phyloP scores from a whole-genome alignment of 2,888 invertebrate genomes.

The Amaurobius ferox region DNA sequence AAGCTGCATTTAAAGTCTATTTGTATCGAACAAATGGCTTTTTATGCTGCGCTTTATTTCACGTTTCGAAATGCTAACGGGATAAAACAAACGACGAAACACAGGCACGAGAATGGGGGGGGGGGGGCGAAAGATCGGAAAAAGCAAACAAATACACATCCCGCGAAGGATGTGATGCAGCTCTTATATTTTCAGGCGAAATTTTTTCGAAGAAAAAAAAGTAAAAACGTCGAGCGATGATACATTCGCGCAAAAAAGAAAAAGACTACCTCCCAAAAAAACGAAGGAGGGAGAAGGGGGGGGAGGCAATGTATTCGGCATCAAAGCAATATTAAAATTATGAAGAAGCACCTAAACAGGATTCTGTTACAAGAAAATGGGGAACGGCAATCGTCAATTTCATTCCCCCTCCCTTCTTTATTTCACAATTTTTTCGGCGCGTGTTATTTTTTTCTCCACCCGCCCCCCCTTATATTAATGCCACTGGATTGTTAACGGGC shows the following conservation, averaged over 20 bases:
- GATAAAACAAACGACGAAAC: constrained; percentile 70
- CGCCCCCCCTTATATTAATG: constrained; percentile 30
- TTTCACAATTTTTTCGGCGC: constrained; percentile 20
- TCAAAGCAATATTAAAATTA: constrained; percentile 72
- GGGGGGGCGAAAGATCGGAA: background rate
- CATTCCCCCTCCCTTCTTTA: constrained; percentile 46
- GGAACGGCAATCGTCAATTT: constrained; percentile 62
- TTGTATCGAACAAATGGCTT: constrained; percentile 72
- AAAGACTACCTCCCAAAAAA: constrained; percentile 19
- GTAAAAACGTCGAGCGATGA: constrained; percentile 15
- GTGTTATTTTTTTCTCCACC: constrained; percentile 25
- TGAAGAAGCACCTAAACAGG: constrained; percentile 72
- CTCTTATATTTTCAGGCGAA: constrained; percentile 36
- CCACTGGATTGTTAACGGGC: constrained; percentile 37
- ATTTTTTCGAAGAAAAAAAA: constrained; percentile 41
- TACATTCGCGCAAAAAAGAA: constrained; percentile 19
- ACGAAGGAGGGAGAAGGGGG: constrained; percentile 37
- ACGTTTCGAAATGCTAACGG: constrained; percentile 59
- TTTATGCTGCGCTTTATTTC: constrained; percentile 66
- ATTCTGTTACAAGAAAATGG: constrained; percentile 63
- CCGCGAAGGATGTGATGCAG: constrained; percentile 34
- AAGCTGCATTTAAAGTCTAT: constrained; percentile 72
- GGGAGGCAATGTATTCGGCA: constrained; percentile 63
- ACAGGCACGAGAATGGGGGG: constrained; percentile 13
- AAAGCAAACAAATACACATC: constrained; percentile 33